Evolutionary conservation across 1,140 invertebrate species (phyloP).

Genomic region (Drosophila rhopaloa): DNA sequence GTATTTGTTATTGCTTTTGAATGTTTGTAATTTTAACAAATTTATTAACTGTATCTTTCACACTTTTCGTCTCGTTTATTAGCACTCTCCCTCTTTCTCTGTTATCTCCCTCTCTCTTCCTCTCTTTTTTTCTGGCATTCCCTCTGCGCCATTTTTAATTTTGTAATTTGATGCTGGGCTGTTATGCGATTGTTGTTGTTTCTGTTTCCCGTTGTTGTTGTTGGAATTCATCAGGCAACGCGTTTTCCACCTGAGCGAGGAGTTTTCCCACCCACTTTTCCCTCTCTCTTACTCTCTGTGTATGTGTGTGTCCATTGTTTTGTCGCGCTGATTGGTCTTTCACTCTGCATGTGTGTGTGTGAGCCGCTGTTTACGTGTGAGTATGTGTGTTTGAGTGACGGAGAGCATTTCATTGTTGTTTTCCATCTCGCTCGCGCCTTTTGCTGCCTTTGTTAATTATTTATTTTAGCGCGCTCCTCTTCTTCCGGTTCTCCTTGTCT

Average conservation of each 20-base stretch:
- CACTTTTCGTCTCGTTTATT: not conserved
- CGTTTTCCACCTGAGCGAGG: slow-evolving; percentile 65
- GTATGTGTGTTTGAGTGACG: slow-evolving; percentile 19
- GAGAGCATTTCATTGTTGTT: slow-evolving; percentile 43
- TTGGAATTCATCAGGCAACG: slow-evolving; percentile 71
- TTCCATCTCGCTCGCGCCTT: slow-evolving; percentile 48
- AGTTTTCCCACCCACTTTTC: slow-evolving; percentile 21
- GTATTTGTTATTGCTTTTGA: not conserved
- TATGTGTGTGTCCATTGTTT: slow-evolving; percentile 75
- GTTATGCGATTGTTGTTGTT: slow-evolving; percentile 40
- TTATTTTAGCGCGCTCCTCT: slow-evolving; percentile 66
- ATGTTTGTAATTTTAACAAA: not conserved
- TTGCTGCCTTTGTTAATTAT: slow-evolving; percentile 67
- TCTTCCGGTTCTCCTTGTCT: slow-evolving; percentile 18
- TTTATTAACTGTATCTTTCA: slow-evolving; percentile 18
- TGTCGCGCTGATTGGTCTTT: slow-evolving; percentile 82
- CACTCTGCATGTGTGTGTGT: slow-evolving; percentile 42
- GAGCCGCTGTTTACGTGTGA: slow-evolving; percentile 11
- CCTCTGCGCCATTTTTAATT: slow-evolving; percentile 79
- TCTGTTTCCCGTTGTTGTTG: slow-evolving; percentile 24
- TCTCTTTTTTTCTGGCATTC: slow-evolving; percentile 11
- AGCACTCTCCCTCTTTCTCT: not conserved
- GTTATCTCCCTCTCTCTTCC: not conserved
- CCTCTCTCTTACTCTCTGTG: slow-evolving; percentile 4
- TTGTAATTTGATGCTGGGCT: slow-evolving; percentile 79